Evolutionary conservation across 1,140 invertebrate genomes (phyloP), one percentile per base, ranked within the genome.

Genomic region (Brachionus manjavacas): DNA sequence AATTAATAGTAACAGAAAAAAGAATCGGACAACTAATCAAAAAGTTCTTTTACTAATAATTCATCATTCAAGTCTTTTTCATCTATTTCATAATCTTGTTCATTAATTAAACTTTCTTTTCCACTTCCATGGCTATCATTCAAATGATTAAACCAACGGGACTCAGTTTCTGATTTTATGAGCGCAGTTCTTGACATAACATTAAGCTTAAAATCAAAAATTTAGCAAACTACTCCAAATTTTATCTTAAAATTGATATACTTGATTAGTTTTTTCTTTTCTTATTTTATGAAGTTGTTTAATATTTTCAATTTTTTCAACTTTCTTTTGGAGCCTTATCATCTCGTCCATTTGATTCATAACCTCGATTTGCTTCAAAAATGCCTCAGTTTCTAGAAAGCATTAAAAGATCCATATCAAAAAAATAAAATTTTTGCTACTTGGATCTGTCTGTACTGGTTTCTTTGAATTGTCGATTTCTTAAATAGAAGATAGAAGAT

Each of bases 261-360:
- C 68, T 41, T 72, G 72, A 76, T 76, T 76, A 11, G 72, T 46
- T 81, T 60, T 81, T 60, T 81, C 79, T 64, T 64, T 81, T 28
- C 79, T 60, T 41, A 12, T 28, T 68, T 81, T 81, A 14, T 81
- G 79, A 60, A 81, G 52, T 64, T 46, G 52, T 64, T 46, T 81
- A 23, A 81, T 81, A n/a, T 68, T 60, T 81, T 81, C 79, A 16
- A 81, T 81, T 68, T 81, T 81, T 43, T 81, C 79, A 41, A 20
- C 31, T 68, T 81, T 81, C 41, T 81, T 68, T 23, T 60, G 64
- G 23, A 68, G 35, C 7, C 23, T 60, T 55, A 64, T 60, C 31
- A 81, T 81, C 23, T 64, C 52, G 28, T 60, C 79, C 49, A 81
- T 41, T 23, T 25, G 79, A 20, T 28, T 46, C 52, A 81, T 81